Evolutionary conservation across 2,113 vertebrate species (phyloP), one percentile per base, ranked within the genome.

Genomic region (Alethe diademata): DNA sequence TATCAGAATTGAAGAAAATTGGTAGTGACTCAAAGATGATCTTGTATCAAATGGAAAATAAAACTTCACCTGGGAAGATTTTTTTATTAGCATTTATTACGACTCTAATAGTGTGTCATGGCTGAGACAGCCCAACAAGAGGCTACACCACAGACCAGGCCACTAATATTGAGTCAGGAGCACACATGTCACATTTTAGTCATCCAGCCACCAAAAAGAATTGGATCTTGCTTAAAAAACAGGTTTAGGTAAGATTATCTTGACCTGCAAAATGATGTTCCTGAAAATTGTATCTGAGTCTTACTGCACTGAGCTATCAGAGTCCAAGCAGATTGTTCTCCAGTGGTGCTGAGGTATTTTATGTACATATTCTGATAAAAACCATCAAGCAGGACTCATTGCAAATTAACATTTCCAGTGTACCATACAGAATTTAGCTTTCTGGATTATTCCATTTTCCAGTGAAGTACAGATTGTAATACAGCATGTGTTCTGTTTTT

Each of bases 401-500:
- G 42, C 23, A 91, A 85, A 64, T 69, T 58, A 93, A 66, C 47
- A 31, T 42, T 93, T 71, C 75, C 38, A 88, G 40, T 58, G 31
- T 48, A 23, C 47, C 50, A 45, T 45, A 47, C 36, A 64, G 72
- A 80, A 80, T 54, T 93, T 75, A 90, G 60, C 23, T 36, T 76
- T 92, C 93, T 88, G 72, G 82, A 95, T 96, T 88, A 88, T 97
- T 93, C 88, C 65, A 88, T 96, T 96, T 96, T 88, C 88, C 90
- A 95, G 73, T 70, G 64, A 88, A 69, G 40, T 78, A 51, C 47
- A 96, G 60, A 88, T 85, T 86, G 80, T 42, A 90, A 83, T 84
- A 86, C 26, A 80, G 67, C 57, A 58, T 92, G 82, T 92, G 85
- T 90, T 97, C 85, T 92, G 88, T 51, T 96, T 96, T 93, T 88